Conservation (phyloP, 2,888 invertebrate genomes). For the Caenorhabditis becei region DNA sequence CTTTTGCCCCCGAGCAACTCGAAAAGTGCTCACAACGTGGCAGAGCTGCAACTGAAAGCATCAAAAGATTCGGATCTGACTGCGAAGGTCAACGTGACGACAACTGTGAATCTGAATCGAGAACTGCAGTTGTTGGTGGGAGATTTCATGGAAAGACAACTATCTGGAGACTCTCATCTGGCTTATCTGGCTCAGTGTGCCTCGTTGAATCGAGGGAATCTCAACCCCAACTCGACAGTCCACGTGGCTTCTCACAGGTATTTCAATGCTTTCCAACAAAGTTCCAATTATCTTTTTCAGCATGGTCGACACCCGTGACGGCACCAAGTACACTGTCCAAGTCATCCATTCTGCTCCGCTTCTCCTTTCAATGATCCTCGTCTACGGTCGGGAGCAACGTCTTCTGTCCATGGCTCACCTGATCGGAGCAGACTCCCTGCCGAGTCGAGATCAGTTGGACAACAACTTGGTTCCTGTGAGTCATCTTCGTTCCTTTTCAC, state of each 20-base stretch:
- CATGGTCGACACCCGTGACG: slow-evolving; percentile 81
- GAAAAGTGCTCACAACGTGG: slow-evolving; percentile 79
- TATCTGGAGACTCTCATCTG: slow-evolving; percentile 76
- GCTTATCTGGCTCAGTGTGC: slow-evolving; percentile 79
- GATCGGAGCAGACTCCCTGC: slow-evolving; percentile 83
- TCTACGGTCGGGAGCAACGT: slow-evolving; percentile 80
- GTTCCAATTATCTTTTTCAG: slow-evolving; percentile 70
- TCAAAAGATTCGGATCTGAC: slow-evolving; percentile 74
- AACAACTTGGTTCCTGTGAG: slow-evolving; percentile 75
- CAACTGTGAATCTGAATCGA: slow-evolving; percentile 80
- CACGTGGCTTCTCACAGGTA: slow-evolving; percentile 80
- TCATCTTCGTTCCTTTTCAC: neutral
- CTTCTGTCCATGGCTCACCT: slow-evolving; percentile 83
- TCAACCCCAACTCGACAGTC: slow-evolving; percentile 73
- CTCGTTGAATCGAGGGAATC: slow-evolving; percentile 76
- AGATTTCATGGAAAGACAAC: slow-evolving; percentile 73
- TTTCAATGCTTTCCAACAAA: no score
- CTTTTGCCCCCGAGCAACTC: slow-evolving; percentile 82
- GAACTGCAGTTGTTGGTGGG: slow-evolving; percentile 80
- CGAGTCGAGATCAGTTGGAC: slow-evolving; percentile 81
- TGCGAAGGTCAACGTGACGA: slow-evolving; percentile 79
- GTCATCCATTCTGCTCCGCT: slow-evolving; percentile 83
- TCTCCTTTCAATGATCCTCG: slow-evolving; percentile 83
- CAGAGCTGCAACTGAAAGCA: slow-evolving; percentile 77
- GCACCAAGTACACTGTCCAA: slow-evolving; percentile 83